Evolutionary conservation across 2,113 vertebrate genomes (phyloP).

Genomic region (Mirza zaza): DNA sequence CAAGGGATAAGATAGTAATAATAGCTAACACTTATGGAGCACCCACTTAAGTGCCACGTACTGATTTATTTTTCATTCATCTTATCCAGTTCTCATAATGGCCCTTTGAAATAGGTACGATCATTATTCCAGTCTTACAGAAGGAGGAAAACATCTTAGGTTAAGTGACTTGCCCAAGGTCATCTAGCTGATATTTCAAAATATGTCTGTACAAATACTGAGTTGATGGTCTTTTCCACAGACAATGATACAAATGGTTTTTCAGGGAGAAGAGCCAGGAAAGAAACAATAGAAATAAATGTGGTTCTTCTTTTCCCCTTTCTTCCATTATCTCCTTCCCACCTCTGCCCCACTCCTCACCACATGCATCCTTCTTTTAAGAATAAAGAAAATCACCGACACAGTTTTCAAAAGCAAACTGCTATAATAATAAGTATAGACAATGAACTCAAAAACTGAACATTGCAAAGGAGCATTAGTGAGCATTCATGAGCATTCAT

Average conservation of each 20-base stretch:
- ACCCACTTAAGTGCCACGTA: background rate
- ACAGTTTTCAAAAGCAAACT: background rate
- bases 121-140: background rate
- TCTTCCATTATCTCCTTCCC: background rate
- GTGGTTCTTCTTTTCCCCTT: background rate
- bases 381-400: background rate
- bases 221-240: background rate
- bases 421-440: background rate
- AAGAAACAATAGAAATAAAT: background rate
- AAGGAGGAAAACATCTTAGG: background rate
- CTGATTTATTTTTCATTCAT: background rate
- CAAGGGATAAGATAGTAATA: background rate
- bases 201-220: background rate
- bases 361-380: background rate
- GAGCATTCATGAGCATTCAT: conserved; percentile 28
- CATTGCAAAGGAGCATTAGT: conserved; percentile 21
- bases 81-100: background rate
- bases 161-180: background rate
- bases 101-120: background rate
- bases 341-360: background rate
- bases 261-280: background rate
- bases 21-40: background rate
- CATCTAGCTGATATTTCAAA: background rate
- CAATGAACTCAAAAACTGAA: conserved; percentile 48
- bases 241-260: background rate